Percentiles rank a stretch among this genome's conserved stretches.
Conservation (phyloP, 1,140 invertebrate genomes). For the Oncopodura yosiiana region DNA sequence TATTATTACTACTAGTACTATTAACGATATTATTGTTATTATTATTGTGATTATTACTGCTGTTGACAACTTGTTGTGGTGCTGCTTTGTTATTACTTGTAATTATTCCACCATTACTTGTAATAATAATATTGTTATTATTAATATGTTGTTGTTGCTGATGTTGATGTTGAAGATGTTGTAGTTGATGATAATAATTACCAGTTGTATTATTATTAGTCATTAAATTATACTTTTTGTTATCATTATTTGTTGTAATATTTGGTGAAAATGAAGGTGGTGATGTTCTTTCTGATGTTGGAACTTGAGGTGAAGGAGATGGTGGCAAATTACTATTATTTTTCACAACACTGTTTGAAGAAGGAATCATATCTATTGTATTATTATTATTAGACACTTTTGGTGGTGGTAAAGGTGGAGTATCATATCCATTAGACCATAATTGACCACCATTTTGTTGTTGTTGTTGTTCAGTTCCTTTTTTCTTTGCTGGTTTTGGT, state of each 20-base stretch:
- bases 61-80: not conserved
- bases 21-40: no score
- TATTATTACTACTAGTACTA: no score
- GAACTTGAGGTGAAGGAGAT: conserved; percentile 36
- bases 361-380: no score
- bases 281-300: conserved; percentile 35
- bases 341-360: no score
- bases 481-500: conserved; percentile 35
- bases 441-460: not conserved
- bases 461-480: conserved; percentile 11
- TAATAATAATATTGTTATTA: no score
- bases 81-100: not conserved
- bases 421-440: conserved; percentile 4
- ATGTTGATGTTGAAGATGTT: no score
- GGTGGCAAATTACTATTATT: no score
- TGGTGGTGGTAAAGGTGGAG: not conserved
- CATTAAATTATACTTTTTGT: conserved; percentile 6
- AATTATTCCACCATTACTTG: no score
- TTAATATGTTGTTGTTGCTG: conserved; percentile 38
- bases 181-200: conserved; percentile 20
- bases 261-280: conserved; percentile 34
- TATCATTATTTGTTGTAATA: conserved; percentile 6
- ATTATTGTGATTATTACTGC: no score
- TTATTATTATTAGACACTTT: no score
- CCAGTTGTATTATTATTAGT: not conserved